Conservation (phyloP, 2,888 invertebrate species). For the Clanis bilineata region DNA sequence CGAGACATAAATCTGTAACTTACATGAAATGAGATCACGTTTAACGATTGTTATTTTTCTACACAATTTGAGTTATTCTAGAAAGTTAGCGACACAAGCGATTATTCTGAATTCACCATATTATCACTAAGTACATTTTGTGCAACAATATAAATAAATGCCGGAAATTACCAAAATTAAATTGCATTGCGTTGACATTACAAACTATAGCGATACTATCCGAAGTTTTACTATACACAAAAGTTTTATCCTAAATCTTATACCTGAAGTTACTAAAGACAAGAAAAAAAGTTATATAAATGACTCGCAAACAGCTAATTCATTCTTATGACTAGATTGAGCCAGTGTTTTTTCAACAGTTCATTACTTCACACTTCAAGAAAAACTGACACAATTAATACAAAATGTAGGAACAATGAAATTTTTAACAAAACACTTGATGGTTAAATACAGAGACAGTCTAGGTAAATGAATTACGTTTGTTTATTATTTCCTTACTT, state of each 20-base stretch:
- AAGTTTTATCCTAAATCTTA: conserved; percentile 55
- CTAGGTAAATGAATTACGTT: conserved; percentile 49
- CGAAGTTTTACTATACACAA: conserved; percentile 56
- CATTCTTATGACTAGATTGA: conserved; percentile 82
- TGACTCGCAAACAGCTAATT: conserved; percentile 75
- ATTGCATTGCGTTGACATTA: conserved; percentile 55
- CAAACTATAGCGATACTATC: conserved; percentile 56
- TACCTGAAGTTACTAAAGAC: conserved; percentile 68
- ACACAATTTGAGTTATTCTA: conserved; percentile 54
- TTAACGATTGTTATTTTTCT: conserved; percentile 57
- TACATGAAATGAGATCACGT: conserved; percentile 75
- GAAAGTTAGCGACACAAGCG: conserved; percentile 48
- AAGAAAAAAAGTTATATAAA: conserved; percentile 47
- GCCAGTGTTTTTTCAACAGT: conserved; percentile 72
- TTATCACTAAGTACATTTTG: conserved; percentile 76
- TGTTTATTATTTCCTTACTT: conserved; percentile 62
- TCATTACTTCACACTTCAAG: conserved; percentile 60
- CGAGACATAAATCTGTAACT: conserved; percentile 52
- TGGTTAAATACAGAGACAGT: conserved; percentile 36
- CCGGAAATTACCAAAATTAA: conserved; percentile 58
- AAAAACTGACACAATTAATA: conserved; percentile 76
- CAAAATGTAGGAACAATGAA: conserved; percentile 75
- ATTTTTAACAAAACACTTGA: conserved; percentile 51
- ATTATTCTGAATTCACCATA: conserved; percentile 51
- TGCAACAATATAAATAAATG: conserved; percentile 76